phyloP scores from a whole-genome alignment of 2,888 invertebrate species.

The Lasioglossum calceatum region DNA sequence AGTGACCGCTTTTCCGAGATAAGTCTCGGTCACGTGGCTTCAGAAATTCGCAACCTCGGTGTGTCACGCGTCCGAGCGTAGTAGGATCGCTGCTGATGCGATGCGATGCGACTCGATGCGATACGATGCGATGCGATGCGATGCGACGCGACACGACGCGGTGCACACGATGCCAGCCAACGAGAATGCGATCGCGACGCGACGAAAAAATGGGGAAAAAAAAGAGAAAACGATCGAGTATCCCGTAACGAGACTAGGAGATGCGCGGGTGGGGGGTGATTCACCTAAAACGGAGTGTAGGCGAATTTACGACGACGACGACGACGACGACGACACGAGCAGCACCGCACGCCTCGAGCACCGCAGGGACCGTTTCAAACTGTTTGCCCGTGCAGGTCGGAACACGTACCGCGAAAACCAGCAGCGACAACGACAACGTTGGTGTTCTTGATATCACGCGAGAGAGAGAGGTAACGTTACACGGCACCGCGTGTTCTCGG shows the following conservation, averaged over 20 bases:
- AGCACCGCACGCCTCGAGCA: constrained; percentile 54
- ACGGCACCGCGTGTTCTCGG: constrained; percentile 57
- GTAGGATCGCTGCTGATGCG: constrained; percentile 48
- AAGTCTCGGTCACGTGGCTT: constrained; percentile 73
- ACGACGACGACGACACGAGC: constrained; percentile 39
- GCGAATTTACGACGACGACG: constrained; percentile 34
- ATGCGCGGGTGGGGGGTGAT: not conserved
- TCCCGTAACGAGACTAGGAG: not conserved
- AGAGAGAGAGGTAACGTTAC: constrained; percentile 49
- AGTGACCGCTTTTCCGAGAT: constrained; percentile 76
- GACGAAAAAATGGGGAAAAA: not conserved
- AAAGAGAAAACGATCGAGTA: constrained; percentile 8
- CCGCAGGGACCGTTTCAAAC: constrained; percentile 34
- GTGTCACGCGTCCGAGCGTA: constrained; percentile 47
- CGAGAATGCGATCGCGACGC: constrained; percentile 24
- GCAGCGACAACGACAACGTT: constrained; percentile 12
- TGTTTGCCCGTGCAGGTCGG: constrained; percentile 22
- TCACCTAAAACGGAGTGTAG: constrained; percentile 17
- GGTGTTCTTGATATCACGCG: constrained; percentile 45
- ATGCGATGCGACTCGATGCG: not conserved
- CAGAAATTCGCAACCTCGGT: constrained; percentile 43
- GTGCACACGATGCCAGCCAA: not conserved
- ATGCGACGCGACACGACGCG: constrained; percentile 31
- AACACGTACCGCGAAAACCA: constrained; percentile 38
- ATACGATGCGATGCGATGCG: constrained; percentile 7